Evolutionary conservation across 2,113 vertebrate species (phyloP).

Genomic region (Murina feae): DNA sequence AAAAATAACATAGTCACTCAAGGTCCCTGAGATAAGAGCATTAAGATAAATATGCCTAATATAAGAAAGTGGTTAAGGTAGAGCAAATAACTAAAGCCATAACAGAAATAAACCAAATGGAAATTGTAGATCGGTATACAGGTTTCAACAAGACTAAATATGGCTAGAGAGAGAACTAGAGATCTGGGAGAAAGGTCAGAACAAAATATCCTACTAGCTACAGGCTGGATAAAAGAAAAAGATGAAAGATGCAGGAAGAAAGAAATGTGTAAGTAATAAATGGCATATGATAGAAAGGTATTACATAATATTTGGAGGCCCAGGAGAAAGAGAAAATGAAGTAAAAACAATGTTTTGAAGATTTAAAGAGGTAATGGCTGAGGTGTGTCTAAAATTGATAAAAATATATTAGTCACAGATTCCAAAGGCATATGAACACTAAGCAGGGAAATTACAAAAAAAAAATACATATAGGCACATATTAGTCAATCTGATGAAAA

Average conservation of each 20-base stretch:
- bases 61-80: neutral
- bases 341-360: neutral
- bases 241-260: neutral
- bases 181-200: neutral
- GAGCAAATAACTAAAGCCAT: neutral
- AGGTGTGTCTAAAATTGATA: neutral
- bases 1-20: neutral
- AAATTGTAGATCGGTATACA: neutral
- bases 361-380: neutral
- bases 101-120: neutral
- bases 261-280: neutral
- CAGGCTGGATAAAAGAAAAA: neutral
- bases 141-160: neutral
- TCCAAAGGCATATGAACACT: neutral
- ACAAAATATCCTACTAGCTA: neutral
- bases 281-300: neutral
- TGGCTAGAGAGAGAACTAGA: neutral
- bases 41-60: neutral
- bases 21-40: neutral
- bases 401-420: neutral
- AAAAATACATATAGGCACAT: neutral
- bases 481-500: neutral
- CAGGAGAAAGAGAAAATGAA: neutral
- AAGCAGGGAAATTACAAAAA: neutral
- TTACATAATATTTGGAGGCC: neutral